phyloP scores from a whole-genome alignment of 2,797 vertebrate genomes.

The Chanos chanos region DNA sequence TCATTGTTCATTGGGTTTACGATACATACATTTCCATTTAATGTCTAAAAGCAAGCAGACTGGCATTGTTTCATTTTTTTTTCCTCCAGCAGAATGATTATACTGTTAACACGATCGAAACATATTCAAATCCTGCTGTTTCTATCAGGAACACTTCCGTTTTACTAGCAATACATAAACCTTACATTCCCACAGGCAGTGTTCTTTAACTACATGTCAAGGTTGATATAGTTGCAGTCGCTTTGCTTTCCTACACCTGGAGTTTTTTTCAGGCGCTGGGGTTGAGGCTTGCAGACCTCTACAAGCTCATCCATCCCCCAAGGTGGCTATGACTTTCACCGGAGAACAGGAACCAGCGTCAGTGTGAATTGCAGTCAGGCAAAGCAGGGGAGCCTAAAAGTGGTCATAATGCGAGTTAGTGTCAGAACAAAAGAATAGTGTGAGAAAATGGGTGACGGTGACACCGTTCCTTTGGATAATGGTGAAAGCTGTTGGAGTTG shows the following conservation, averaged over 20 bases:
- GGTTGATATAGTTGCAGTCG: neutral
- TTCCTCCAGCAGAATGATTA: too few relatives aligned
- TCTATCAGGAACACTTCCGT: too few relatives aligned
- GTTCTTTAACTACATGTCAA: constrained; percentile 1
- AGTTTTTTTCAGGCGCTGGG: neutral
- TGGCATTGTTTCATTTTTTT: too few relatives aligned
- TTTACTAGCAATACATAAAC: too few relatives aligned
- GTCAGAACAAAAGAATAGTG: neutral
- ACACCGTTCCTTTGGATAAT: too few relatives aligned
- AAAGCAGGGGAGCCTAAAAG: neutral
- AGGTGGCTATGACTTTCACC: neutral
- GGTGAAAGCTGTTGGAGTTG: too few relatives aligned
- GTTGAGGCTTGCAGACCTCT: constrained; percentile 13
- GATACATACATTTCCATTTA: too few relatives aligned
- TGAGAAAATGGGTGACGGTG: neutral
- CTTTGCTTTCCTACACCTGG: neutral
- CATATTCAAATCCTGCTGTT: too few relatives aligned
- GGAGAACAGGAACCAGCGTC: neutral
- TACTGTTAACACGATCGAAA: too few relatives aligned
- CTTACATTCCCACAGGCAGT: neutral
- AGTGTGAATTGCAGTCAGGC: constrained; percentile 2
- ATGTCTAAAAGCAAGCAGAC: too few relatives aligned
- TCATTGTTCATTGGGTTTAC: too few relatives aligned
- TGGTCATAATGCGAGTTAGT: too few relatives aligned
- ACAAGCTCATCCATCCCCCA: neutral